Base-by-base conservation (phyloP, 1,140 invertebrate species). In the Tachypleus tridentatus region DNA sequence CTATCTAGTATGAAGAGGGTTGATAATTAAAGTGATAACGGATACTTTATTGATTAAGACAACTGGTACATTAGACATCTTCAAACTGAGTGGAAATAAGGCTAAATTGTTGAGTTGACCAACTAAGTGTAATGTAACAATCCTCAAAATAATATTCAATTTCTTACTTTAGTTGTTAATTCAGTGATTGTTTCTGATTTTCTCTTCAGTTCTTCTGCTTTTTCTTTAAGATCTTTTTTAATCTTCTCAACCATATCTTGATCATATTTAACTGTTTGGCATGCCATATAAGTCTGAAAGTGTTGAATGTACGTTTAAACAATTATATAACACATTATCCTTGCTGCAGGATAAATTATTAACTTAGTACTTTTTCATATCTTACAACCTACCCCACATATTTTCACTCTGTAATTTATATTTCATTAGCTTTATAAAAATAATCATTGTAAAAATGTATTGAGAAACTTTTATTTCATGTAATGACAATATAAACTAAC, bases 121-220 rank as follows among this genome's bases (percentile, higher is more conserved):
- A 54, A 54, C n/a, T 54, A 9, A 9, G n/a, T 54, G 53, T 54
- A 54, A 54, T 54, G 53, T 54, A 9, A 54, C 8, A 54, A 54
- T 54, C 8, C n/a, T 9, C n/a, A 54, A 54, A 54, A 54, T n/a
- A 54, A 9, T 54, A 9, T n/a, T 54, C n/a, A 48, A 47, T 61
- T 57, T 9, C 29, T 82, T 74, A 88, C 83, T 80, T 90, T 90
- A 74, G 85, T 86, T 64, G 86, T 87, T 52, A 90, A 79, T 62
- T 91, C 86, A 69, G 87, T 83, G 50, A 91, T 83, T 47, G 86
- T 81, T 64, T 92, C 88, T 59, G 85, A 84, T 68, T 88, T 85
- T 70, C 86, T 82, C 70, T 89, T 87, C 6, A 91, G 81, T 75
- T 91, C 88, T 1, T 88, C 83, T 70, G 87, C 86, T 64, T 87